phyloP scores from a whole-genome alignment of 2,797 vertebrate genomes.

The Phrynocephalus guinanensis region DNA sequence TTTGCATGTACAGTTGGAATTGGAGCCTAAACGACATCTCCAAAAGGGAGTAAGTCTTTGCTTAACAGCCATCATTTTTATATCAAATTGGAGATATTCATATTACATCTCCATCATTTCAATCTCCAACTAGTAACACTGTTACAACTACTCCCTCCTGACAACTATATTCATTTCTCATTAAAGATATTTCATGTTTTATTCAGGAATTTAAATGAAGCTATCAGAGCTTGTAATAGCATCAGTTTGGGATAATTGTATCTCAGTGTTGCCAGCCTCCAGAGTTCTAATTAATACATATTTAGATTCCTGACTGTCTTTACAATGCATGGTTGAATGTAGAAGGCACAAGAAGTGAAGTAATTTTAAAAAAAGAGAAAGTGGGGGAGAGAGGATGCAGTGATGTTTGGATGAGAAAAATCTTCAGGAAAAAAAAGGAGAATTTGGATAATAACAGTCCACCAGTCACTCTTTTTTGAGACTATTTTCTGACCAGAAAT shows the following conservation, averaged over 20 bases:
- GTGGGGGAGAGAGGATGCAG: conserved; percentile 60
- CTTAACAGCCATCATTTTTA: conserved; percentile 79
- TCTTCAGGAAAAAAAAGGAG: conserved; percentile 56
- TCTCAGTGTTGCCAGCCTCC: conserved; percentile 82
- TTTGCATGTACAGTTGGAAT: conserved; percentile 45
- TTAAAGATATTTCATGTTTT: conserved; percentile 89
- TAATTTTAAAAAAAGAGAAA: conserved; percentile 54
- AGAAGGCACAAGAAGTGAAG: conserved; percentile 72
- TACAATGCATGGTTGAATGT: conserved; percentile 74
- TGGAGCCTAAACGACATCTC: conserved; percentile 67
- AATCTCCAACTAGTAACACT: conserved; percentile 80
- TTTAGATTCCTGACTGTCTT: conserved; percentile 83
- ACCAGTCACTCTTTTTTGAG: conserved; percentile 18
- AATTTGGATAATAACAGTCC: conserved; percentile 41
- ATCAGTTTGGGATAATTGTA: conserved; percentile 86
- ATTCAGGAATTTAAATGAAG: conserved; percentile 89
- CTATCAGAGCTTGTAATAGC: conserved; percentile 83
- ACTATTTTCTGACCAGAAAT: conserved; percentile 44
- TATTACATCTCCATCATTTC: conserved; percentile 82
- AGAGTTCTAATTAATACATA: conserved; percentile 88
- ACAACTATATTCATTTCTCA: conserved; percentile 85
- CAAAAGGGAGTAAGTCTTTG: conserved; percentile 78
- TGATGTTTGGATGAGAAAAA: conserved; percentile 68
- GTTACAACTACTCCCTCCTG: conserved; percentile 83
- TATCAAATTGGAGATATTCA: conserved; percentile 78